Evolutionary conservation across 1,140 invertebrate genomes (phyloP), one percentile per base, ranked within the genome.

Genomic region (Homarus americanus): DNA sequence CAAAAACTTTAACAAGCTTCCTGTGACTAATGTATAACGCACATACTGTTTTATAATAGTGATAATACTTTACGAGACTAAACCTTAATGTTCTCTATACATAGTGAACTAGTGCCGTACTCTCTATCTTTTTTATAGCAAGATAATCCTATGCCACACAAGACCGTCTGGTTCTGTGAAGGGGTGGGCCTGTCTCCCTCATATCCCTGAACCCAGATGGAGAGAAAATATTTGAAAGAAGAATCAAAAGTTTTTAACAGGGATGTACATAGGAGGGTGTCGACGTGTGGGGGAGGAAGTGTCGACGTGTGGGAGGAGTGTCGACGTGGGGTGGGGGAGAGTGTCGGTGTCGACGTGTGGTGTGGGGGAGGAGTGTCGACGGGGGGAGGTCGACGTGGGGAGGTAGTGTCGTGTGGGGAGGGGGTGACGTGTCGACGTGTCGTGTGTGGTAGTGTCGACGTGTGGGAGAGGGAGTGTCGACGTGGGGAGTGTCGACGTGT

Each of bases 1-100:
- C 72, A 83, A 49, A 49, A 32, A 41, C 40, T 41, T 76, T 76
- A 2, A 7, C 34, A 53, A 86, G 83, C 69, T 75, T 75, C 83
- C 15, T 86, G 41, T 76, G 44, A 69, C n/a, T 69, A 9, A 69
- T 69, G 63, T 32, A 24, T 69, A 32, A 24, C 53, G 78, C 44
- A 80, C 44, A 80, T 44, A n/a, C n/a, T 49, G 40, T 80, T 49
- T 44, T 49, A 38, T 49, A 28, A 5, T 72, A 32, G 28, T 5
- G 12, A 38, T 40, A 49, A 7, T 80, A 80, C 24, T 20, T n/a
- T 49, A 53, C n/a, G 78, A 49, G 78, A 53, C 24, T 41, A 41
- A 53, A n/a, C n/a, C 24, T 53, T 53, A 80, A 4, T 49, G 41
- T 80, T 41, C 15, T 80, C 41, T 79, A 28, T 80, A 80, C 41